These are phyloP conservation scores for Crax fasciolata DNA, from an alignment of 2,797 vertebrate genomes.

Conservation along the genomic window DNA sequence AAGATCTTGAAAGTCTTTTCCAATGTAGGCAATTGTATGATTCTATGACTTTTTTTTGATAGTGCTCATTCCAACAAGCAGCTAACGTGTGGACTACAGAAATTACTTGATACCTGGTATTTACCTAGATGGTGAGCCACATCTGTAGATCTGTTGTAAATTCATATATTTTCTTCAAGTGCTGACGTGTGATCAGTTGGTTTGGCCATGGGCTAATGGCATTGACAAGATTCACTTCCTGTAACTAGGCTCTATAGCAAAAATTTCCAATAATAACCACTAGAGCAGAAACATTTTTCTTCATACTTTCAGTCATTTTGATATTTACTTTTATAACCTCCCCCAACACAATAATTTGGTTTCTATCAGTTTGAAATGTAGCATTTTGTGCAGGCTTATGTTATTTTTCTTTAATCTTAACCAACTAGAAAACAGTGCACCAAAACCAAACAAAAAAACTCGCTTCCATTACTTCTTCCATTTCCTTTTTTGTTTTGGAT, in stretches of 20 bases:
- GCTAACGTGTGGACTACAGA: neutral
- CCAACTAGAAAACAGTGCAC: neutral
- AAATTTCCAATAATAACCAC: neutral
- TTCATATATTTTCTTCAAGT: neutral
- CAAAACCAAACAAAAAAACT: neutral
- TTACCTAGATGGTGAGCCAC: neutral
- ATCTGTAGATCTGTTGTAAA: neutral
- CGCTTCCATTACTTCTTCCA: neutral
- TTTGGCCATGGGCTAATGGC: conserved; percentile 1
- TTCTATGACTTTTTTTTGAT: neutral
- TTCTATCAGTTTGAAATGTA: conserved; percentile 36
- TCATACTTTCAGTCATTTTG: conserved; percentile 25
- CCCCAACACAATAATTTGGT: neutral
- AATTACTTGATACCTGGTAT: neutral
- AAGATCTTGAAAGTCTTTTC: neutral
- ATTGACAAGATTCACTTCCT: conserved; percentile 37
- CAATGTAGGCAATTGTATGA: neutral
- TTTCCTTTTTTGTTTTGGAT: neutral
- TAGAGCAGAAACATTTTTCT: neutral
- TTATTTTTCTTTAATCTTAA: neutral
- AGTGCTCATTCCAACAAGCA: neutral
- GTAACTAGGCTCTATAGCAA: neutral
- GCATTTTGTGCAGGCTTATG: conserved; percentile 43
- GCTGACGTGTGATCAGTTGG: neutral
- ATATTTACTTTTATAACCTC: conserved; percentile 50